phyloP scores from a whole-genome alignment of 35 echinoderm and acorn worm genomes.

The Heliocidaris erythrogramma region DNA sequence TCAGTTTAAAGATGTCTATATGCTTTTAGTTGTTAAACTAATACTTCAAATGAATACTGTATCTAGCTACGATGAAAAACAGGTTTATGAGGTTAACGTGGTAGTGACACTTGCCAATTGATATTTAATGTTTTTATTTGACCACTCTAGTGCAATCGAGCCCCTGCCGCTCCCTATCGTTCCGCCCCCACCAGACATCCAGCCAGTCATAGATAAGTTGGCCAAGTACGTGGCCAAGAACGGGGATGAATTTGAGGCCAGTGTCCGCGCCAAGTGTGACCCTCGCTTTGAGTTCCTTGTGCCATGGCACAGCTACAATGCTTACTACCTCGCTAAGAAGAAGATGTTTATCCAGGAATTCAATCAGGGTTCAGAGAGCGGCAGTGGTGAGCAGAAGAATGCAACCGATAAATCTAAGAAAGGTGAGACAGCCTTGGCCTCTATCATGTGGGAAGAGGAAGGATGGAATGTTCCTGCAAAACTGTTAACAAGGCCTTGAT shows the following conservation, averaged over 20 bases:
- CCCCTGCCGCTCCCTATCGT: slow-evolving; percentile 65
- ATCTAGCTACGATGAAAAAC: neutral
- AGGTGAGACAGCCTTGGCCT: slow-evolving; percentile 49
- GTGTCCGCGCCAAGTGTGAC: slow-evolving; percentile 81
- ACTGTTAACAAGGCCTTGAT: too few relatives aligned
- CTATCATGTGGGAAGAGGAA: too few relatives aligned
- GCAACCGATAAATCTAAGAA: slow-evolving; percentile 65
- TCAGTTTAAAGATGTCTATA: too few relatives aligned
- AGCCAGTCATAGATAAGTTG: slow-evolving; percentile 97
- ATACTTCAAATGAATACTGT: too few relatives aligned
- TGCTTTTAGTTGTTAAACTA: too few relatives aligned
- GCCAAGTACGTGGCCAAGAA: slow-evolving; percentile 98
- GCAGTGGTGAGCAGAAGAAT: slow-evolving; percentile 50
- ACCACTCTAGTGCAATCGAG: slow-evolving; percentile 37
- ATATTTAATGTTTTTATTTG: neutral
- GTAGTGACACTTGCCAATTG: neutral
- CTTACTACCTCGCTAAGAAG: slow-evolving; percentile 95
- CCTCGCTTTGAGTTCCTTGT: slow-evolving; percentile 89
- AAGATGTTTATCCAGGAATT: slow-evolving; percentile 71
- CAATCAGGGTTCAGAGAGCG: slow-evolving; percentile 58
- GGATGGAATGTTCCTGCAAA: too few relatives aligned
- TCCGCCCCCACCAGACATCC: slow-evolving; percentile 93
- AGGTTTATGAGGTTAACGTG: neutral
- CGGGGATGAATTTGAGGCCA: slow-evolving; percentile 91
- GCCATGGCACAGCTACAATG: slow-evolving; percentile 83